Base-by-base conservation (phyloP, 2,113 vertebrate species). In the Lethenteron reissneri region DNA sequence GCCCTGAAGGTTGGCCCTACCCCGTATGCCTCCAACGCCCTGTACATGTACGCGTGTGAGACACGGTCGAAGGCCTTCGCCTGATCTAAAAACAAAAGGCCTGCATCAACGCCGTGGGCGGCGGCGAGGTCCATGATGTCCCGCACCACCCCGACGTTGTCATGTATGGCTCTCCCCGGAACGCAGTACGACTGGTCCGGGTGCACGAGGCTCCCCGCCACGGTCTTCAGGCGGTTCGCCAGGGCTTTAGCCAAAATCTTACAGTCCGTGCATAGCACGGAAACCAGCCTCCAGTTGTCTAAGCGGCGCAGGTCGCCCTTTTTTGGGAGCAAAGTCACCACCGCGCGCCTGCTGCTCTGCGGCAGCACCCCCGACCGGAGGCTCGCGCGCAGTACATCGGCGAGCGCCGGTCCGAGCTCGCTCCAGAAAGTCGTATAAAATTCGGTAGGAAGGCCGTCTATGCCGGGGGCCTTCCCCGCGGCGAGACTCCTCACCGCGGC, bases 241-340 rank as follows among this genome's bases (percentile, higher is more conserved):
- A 68, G 62, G 19, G 10, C 5, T 68, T 68, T 68, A n/a, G 62
- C 15, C 8, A 68, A 68, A 10, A 68, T 68, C 62, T 68, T 68
- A 19, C 19, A 68, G 62, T 68, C 62, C 62, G 62, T 68, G 62
- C 62, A 68, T 15, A 68, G 62, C 15, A 68, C 62, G 62, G 19
- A 19, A 68, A 68, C 19, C 15, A 8, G 62, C 15, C 10, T 15
- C 62, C 62, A 68, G 19, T 68, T 68, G 15, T 68, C 19, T n/a
- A 68, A 19, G 15, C 19, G 62, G 4, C 19, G 3, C 3, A 68
- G 62, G 62, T 68, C 62, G 15, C 62, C 62, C 19, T 68, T 68
- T 19, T 68, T 68, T n/a, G 62, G 62, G 15, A 68, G 15, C 15
- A 68, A 19, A 68, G 62, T 19, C 15, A 68, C 15, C 19, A 68